phyloP scores from a whole-genome alignment of 2,888 invertebrate species.

The Tetropium fuscum region DNA sequence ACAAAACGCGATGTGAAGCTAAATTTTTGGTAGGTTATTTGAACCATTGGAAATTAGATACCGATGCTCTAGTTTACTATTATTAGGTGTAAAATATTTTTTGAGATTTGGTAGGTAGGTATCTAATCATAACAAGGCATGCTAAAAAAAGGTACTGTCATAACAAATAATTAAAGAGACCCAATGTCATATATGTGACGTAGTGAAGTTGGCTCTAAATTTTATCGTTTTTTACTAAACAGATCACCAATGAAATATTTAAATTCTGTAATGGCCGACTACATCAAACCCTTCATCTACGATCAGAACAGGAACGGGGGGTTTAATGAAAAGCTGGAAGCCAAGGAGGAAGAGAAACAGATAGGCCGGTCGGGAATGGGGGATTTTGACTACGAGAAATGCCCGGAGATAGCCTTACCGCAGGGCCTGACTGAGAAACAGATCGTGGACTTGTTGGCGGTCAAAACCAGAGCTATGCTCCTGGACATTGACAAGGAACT shows the following conservation, averaged over 20 bases:
- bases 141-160: too few species aligned
- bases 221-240: conserved; percentile 17
- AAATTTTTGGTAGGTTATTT: too few species aligned
- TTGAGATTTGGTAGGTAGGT: too few species aligned
- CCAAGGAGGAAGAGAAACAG: conserved; percentile 17
- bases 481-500: conserved; percentile 41
- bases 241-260: conserved; percentile 35
- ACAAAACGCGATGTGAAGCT: too few species aligned
- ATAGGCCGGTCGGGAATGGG: conserved; percentile 36
- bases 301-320: conserved; percentile 2
- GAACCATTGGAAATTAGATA: too few species aligned
- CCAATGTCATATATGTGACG: too few species aligned
- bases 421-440: conserved; percentile 29
- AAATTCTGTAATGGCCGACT: conserved; percentile 33
- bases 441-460: conserved; percentile 31
- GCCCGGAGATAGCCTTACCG: conserved; percentile 1
- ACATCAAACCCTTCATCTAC: conserved; percentile 30
- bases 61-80: too few species aligned
- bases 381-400: conserved; percentile 37
- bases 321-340: background rate
- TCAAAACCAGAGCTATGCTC: conserved; percentile 39
- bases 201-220: too few species aligned
- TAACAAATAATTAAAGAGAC: too few species aligned
- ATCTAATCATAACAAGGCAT: too few species aligned
- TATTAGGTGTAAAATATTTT: too few species aligned